Percentiles rank a stretch among this genome's conserved stretches.
Conservation (phyloP, 2,113 vertebrate genomes). For the Ptyas mucosa region DNA sequence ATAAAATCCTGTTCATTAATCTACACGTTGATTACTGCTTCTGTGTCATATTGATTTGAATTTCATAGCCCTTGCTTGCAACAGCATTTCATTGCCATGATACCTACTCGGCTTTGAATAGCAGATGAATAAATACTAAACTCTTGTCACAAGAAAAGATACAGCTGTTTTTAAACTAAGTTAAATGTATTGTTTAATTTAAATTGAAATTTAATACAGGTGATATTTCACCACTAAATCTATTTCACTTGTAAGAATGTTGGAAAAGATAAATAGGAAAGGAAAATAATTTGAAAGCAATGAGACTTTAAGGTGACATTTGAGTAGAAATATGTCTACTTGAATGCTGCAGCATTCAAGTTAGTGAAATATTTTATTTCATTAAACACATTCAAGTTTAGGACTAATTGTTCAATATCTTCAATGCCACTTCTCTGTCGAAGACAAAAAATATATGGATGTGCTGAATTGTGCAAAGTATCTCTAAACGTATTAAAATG, state of each 20-base stretch:
- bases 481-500: not conserved
- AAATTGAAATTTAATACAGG: not conserved
- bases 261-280: not conserved
- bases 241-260: not conserved
- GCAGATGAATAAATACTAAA: constrained; percentile 42
- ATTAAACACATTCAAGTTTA: not conserved
- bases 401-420: not conserved
- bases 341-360: not conserved
- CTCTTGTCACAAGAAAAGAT: constrained; percentile 41
- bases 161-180: not conserved
- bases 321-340: not conserved
- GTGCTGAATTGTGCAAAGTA: not conserved
- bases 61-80: constrained; percentile 55
- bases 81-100: constrained; percentile 53
- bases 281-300: not conserved
- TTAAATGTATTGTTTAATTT: not conserved
- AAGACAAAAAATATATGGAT: not conserved
- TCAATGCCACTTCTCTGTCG: not conserved
- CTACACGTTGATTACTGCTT: constrained; percentile 73
- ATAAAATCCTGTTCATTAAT: constrained; percentile 71
- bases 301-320: not conserved
- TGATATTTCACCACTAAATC: not conserved
- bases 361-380: constrained; percentile 7
- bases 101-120: constrained; percentile 38
- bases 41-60: constrained; percentile 67